Evolutionary conservation across 2,797 vertebrate genomes (phyloP), one percentile per base, ranked within the genome.

Genomic region (Anniella stebbinsi): DNA sequence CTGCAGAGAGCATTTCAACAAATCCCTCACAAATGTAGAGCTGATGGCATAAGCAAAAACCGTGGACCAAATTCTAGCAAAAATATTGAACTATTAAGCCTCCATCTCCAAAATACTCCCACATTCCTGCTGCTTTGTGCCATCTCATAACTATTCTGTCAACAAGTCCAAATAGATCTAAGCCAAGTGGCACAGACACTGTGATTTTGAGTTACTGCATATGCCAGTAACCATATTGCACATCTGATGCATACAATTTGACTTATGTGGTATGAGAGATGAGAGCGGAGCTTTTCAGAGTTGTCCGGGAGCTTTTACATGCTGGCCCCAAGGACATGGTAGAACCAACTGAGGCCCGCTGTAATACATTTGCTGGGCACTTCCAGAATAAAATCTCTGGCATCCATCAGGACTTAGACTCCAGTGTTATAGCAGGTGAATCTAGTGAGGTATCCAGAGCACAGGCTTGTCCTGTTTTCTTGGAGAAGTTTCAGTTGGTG

Each of bases 21-120:
- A 41, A 84, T 89, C 45, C n/a, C 45, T 77, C 25, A 51, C 54
- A 81, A 90, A 87, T 45, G 15, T 28, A 75, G 25, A 67, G 41
- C 66, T 60, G 48, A 51, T 18, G 33, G 78, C 36, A 80, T 80
- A 81, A 72, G 76, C 77, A 86, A 36, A 72, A 86, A 80, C 10
- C 60, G 7, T 33, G 78, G 69, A 60, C 30, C 77, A 36, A 90
- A 76, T 66, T 87, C 67, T 81, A 86, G 89, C 38, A 87, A 66
- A 89, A 90, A 90, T 73, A 90, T 82, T 82, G 63, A 87, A 54
- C 77, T 72, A 90, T 87, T 80, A 87, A 82, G 25, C 33, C 30
- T 81, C 69, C 13, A 57, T 69, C 66, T 60, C 69, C 78, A 41
- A 80, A 88, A 57, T 88, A 60, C 87, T 81, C 84, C 84, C 54